These are phyloP conservation scores for Eueides isabella DNA, from an alignment of 1,140 invertebrate species.

Conservation along the genomic window DNA sequence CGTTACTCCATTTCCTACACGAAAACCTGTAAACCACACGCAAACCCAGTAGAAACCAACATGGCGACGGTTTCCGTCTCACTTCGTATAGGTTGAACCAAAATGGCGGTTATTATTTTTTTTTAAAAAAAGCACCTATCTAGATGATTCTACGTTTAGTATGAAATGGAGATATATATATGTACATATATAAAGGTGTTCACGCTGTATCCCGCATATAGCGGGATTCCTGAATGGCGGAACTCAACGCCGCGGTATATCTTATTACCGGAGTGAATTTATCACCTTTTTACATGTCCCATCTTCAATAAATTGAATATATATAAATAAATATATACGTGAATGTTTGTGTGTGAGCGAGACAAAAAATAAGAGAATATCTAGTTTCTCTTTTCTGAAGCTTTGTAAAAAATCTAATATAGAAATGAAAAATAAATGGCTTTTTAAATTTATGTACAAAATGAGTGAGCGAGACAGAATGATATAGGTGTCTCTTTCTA, in stretches of 20 bases:
- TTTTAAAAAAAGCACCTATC: neutral
- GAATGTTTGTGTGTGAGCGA: slow-evolving; percentile 1
- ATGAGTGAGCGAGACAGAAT: too few species aligned
- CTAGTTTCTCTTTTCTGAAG: neutral
- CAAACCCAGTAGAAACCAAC: neutral
- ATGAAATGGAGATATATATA: neutral
- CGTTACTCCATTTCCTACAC: slow-evolving; percentile 95
- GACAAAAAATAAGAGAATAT: neutral
- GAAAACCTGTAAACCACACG: slow-evolving; percentile 87
- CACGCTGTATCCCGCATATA: too few species aligned
- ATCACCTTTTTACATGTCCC: too few species aligned
- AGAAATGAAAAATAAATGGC: too few species aligned
- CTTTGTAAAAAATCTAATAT: too few species aligned
- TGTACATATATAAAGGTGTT: too few species aligned
- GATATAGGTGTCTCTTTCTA: too few species aligned
- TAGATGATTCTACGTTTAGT: neutral
- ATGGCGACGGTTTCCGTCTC: neutral
- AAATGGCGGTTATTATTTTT: neutral
- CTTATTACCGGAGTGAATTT: too few species aligned
- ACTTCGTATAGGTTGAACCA: neutral
- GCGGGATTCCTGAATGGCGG: too few species aligned
- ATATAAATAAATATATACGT: neutral
- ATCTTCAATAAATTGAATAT: neutral
- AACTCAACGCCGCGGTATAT: too few species aligned
- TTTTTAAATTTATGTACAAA: too few species aligned